A percentile compares a stretch with the other conserved stretches of the same genome.
phyloP scores from a whole-genome alignment of 2,797 vertebrate genomes.

The Picus viridis region DNA sequence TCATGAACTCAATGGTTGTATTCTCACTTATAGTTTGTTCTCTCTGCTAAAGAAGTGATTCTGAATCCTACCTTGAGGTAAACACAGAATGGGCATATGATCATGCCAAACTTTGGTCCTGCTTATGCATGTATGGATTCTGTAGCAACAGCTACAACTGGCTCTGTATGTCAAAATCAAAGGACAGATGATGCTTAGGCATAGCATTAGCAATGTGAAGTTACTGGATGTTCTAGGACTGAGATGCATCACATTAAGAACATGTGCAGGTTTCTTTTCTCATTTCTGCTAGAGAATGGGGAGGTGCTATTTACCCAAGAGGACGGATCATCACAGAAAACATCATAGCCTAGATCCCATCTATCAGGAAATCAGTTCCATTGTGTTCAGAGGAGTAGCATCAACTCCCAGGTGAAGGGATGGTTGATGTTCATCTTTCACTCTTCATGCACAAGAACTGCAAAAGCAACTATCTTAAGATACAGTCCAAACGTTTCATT shows the following conservation, averaged over 20 bases:
- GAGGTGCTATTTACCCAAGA: neutral
- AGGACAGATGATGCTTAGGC: neutral
- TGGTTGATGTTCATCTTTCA: neutral
- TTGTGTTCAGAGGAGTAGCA: neutral
- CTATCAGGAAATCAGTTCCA: neutral
- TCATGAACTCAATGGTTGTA: neutral
- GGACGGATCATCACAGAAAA: neutral
- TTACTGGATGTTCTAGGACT: neutral
- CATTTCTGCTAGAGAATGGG: neutral
- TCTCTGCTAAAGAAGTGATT: neutral
- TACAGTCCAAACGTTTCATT: neutral
- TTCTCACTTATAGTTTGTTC: neutral
- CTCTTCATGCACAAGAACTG: neutral
- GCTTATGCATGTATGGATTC: neutral
- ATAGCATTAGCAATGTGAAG: neutral
- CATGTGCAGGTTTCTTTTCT: neutral
- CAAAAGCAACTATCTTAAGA: neutral
- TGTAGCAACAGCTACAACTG: neutral
- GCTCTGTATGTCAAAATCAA: neutral
- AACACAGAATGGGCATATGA: neutral
- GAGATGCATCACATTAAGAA: neutral
- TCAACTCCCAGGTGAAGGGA: neutral
- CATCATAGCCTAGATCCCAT: neutral
- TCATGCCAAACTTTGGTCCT: neutral
- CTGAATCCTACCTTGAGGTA: slow-evolving; percentile 1